These are phyloP conservation scores for Microcaecilia unicolor DNA, from an alignment of 2,797 vertebrate species.

Conservation along the genomic window DNA sequence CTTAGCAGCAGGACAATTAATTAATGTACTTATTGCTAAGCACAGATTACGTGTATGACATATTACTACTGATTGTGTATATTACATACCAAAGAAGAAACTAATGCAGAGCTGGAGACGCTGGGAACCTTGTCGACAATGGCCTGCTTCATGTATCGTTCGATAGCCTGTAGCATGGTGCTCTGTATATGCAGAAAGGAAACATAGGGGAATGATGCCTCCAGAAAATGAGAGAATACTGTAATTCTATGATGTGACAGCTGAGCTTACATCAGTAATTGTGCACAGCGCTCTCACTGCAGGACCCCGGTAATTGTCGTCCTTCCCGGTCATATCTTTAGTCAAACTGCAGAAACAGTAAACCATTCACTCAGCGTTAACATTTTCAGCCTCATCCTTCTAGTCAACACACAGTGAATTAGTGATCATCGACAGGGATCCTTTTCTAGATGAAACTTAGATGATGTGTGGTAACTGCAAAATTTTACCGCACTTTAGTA, in stretches of 20 bases:
- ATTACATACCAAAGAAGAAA: slow-evolving; percentile 64
- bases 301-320: slow-evolving; percentile 63
- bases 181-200: slow-evolving; percentile 36
- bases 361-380: too few species aligned
- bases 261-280: slow-evolving; percentile 66
- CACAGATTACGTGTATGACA: background rate
- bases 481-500: too few species aligned
- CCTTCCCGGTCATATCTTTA: slow-evolving; percentile 72
- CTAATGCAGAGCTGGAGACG: slow-evolving; percentile 65
- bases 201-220: background rate
- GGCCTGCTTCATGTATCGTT: slow-evolving; percentile 70
- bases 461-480: too few species aligned
- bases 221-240: too few species aligned
- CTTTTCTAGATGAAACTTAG: too few species aligned
- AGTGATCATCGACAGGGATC: too few species aligned
- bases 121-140: slow-evolving; percentile 70
- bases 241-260: background rate
- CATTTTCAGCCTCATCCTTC: too few species aligned
- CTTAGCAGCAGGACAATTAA: too few species aligned
- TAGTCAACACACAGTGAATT: too few species aligned
- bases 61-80: too few species aligned
- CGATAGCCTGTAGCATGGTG: slow-evolving; percentile 67
- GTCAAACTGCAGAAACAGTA: slow-evolving; percentile 50
- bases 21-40: too few species aligned
- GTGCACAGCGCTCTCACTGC: slow-evolving; percentile 64